Conservation (phyloP, 2,888 invertebrate species). For the Smittia aterrima region DNA sequence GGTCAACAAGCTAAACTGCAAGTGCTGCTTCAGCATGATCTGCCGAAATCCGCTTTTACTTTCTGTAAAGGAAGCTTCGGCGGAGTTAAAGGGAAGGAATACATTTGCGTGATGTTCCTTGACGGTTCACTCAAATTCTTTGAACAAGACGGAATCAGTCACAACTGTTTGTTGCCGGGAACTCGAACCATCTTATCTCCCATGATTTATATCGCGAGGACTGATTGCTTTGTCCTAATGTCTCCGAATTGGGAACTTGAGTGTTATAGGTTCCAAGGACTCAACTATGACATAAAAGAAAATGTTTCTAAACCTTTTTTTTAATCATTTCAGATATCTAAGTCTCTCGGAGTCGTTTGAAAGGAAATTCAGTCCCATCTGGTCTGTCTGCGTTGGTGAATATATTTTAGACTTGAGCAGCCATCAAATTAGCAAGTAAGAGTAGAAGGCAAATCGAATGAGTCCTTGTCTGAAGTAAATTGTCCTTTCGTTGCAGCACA, state of each 20-base stretch:
- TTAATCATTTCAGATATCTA: constrained; percentile 24
- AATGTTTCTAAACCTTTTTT: background rate
- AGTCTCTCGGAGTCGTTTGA: constrained; percentile 33
- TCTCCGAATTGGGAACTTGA: constrained; percentile 80
- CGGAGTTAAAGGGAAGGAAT: constrained; percentile 76
- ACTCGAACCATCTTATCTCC: constrained; percentile 66
- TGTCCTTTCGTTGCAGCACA: constrained; percentile 53
- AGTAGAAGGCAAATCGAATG: background rate
- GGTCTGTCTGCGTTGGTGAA: constrained; percentile 67
- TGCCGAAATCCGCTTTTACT: constrained; percentile 74
- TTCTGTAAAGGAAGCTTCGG: constrained; percentile 85
- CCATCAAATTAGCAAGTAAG: constrained; percentile 49
- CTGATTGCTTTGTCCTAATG: constrained; percentile 82
- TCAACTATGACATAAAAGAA: background rate
- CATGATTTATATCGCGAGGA: constrained; percentile 73
- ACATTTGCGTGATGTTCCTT: constrained; percentile 85
- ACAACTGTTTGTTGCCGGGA: constrained; percentile 76
- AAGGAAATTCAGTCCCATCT: constrained; percentile 46
- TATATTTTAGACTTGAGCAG: constrained; percentile 55
- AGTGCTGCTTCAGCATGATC: constrained; percentile 74
- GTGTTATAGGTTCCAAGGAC: constrained; percentile 69
- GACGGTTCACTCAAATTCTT: constrained; percentile 88
- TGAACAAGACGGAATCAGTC: constrained; percentile 88
- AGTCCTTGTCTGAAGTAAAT: too few relatives aligned
- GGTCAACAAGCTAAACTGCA: constrained; percentile 69